Evolutionary conservation across 2,113 vertebrate genomes (phyloP).

Genomic region (Chaetodon auriga): DNA sequence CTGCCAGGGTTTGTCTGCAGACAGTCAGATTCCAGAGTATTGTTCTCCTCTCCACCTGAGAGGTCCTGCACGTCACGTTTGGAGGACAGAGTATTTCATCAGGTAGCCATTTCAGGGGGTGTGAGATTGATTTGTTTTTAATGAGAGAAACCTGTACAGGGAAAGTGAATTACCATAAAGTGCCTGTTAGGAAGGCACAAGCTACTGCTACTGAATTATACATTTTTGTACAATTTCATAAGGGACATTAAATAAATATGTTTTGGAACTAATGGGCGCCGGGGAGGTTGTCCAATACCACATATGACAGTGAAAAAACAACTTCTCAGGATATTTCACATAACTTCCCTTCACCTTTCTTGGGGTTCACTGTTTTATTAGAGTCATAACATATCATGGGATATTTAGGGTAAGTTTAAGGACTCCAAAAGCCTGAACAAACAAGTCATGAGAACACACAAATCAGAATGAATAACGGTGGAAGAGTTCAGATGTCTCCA

Average conservation of each 20-base stretch:
- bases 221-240: neutral
- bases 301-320: constrained; percentile 40
- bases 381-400: constrained; percentile 42
- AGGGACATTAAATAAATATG: constrained; percentile 12
- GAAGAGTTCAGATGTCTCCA: constrained; percentile 31
- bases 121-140: constrained; percentile 17
- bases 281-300: constrained; percentile 19
- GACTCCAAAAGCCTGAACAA: constrained; percentile 20
- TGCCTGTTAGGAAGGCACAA: constrained; percentile 2
- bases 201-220: neutral
- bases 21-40: constrained; percentile 20
- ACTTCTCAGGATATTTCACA: constrained; percentile 42
- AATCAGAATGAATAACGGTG: constrained; percentile 21
- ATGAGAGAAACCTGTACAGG: constrained; percentile 15
- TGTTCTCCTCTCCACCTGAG: constrained; percentile 1
- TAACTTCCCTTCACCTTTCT: constrained; percentile 18
- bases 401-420: constrained; percentile 29
- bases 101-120: constrained; percentile 14
- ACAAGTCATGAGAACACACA: constrained; percentile 31
- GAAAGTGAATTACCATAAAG: constrained; percentile 33
- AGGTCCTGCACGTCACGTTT: constrained; percentile 6
- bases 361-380: constrained; percentile 47
- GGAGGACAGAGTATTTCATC: neutral
- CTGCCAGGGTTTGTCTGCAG: neutral
- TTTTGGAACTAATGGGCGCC: constrained; percentile 8